These are phyloP conservation scores for Chelon labrosus DNA, from an alignment of 2,797 vertebrate genomes.

Conservation along the genomic window DNA sequence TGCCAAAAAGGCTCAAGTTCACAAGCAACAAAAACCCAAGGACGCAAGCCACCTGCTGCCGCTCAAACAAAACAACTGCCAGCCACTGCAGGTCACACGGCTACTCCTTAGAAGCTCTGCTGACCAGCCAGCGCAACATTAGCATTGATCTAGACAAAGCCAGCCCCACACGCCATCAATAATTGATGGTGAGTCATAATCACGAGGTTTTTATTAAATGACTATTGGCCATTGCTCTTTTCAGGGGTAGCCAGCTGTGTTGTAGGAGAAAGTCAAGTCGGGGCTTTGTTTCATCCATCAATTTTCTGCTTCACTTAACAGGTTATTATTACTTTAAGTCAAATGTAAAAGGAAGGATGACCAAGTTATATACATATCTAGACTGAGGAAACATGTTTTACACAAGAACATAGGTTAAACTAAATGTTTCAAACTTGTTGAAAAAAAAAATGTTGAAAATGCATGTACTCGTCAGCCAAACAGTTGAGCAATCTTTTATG, in stretches of 20 bases:
- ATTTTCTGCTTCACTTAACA: constrained; percentile 31
- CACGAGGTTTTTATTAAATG: constrained; percentile 71
- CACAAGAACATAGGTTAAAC: neutral
- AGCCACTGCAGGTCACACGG: constrained; percentile 67
- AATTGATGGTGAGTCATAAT: constrained; percentile 79
- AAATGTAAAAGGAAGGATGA: constrained; percentile 1
- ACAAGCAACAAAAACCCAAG: constrained; percentile 80
- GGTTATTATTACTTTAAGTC: constrained; percentile 11
- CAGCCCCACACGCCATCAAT: constrained; percentile 69
- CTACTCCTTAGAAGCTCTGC: constrained; percentile 63
- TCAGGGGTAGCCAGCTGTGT: constrained; percentile 69
- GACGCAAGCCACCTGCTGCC: constrained; percentile 85
- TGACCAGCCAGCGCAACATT: constrained; percentile 63
- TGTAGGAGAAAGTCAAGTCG: constrained; percentile 63
- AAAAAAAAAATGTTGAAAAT: neutral
- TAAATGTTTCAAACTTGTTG: neutral
- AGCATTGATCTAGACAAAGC: constrained; percentile 78
- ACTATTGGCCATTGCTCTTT: constrained; percentile 55
- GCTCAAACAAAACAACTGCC: constrained; percentile 76
- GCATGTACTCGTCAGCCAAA: neutral
- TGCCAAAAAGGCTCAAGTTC: constrained; percentile 84
- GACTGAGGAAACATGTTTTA: neutral
- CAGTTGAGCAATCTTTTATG: neutral
- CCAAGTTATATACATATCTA: neutral
- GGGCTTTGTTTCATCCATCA: constrained; percentile 32